Evolutionary conservation across 2,888 invertebrate genomes (phyloP).

Genomic region (Euproctis similis): DNA sequence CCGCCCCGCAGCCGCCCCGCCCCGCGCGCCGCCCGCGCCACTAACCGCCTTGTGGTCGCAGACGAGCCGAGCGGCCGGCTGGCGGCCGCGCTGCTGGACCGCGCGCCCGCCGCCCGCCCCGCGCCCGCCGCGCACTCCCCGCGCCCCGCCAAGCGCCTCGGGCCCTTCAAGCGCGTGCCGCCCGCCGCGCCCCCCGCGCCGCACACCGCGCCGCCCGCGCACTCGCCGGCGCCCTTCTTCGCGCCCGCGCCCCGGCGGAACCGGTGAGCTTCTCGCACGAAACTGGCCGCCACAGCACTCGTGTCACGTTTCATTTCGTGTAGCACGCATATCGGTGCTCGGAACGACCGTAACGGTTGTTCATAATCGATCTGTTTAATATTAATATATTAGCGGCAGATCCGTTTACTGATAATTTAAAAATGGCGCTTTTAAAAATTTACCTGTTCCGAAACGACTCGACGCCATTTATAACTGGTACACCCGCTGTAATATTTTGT

Average conservation of each 20-base stretch:
- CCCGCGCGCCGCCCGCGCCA: constrained; percentile 9
- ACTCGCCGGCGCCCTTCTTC: constrained; percentile 24
- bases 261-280: constrained; percentile 49
- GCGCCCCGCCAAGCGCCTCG: constrained; percentile 81
- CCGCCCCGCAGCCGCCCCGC: constrained; percentile 2
- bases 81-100: constrained; percentile 78
- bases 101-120: constrained; percentile 47
- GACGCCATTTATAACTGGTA: no score
- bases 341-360: no score
- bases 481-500: no score
- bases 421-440: no score
- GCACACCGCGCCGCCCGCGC: constrained; percentile 26
- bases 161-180: constrained; percentile 69
- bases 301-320: no score
- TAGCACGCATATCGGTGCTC: no score
- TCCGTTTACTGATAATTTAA: no score
- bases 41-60: constrained; percentile 13
- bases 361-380: no score
- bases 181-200: constrained; percentile 20
- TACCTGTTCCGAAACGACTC: no score
- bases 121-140: constrained; percentile 73
- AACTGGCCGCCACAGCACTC: no score
- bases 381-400: no score
- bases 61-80: constrained; percentile 63
- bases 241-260: constrained; percentile 37